Base-by-base conservation (phyloP, 1,140 invertebrate genomes). In the Heliconius hewitsoni region DNA sequence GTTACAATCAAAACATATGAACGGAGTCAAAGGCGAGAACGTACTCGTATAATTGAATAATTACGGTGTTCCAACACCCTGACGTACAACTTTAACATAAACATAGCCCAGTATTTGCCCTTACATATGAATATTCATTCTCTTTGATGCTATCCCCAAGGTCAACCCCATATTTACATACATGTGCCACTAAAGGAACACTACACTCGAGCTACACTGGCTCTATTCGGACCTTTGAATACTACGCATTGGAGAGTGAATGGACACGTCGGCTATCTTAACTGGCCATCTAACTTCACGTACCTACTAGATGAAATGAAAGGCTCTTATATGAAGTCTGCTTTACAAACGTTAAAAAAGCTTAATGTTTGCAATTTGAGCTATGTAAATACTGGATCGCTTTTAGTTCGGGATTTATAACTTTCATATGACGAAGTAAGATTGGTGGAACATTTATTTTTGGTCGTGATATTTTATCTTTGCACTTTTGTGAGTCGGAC, bases 161-260 rank as follows among this genome's bases (percentile, higher is more conserved):
- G 74, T 76, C 74, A 70, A 46, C 74, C 27, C n/a, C 57, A 30
- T 75, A 76, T 76, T 76, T 76, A 23, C 74, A 76, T 71, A 76
- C 8, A 76, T 37, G 60, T 37, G 19, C 16, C 66, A 39, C 37
- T 66, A 70, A 60, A 76, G 74, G 60, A 46, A 70, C 74, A 70
- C 66, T 71, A 60, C 60, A 57, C 34, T 75, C 34, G 73, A 57
- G 46, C 46, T 30, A 55, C 55, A 30, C 39, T 50, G 39, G 39
- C 60, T 70, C 23, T 71, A 76, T 76, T 76, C 39, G 74, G 4
- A 8, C 39, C 34, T 37, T 37, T 76, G 74, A 76, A 76, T 76
- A 76, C 16, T 76, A 76, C 60, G 74, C 60, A 76, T 75, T 75
- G 52, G 50, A 19, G 74, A 71, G 23, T 76, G 74, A 76, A 76